Evolutionary conservation across 2,797 vertebrate species (phyloP).

Genomic region (Alfaro cultratus): DNA sequence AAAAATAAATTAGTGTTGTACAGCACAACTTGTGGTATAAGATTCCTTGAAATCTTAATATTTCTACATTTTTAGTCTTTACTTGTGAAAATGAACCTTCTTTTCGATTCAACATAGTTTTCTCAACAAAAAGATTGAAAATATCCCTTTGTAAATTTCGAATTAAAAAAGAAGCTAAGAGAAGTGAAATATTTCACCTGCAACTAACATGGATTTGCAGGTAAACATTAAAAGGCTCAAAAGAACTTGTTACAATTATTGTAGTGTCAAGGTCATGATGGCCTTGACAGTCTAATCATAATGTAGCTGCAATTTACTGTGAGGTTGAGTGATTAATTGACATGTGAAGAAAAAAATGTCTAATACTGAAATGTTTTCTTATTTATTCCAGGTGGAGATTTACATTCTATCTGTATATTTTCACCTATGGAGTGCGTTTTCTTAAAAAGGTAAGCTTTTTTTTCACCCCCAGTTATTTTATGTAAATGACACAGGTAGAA

Average conservation of each 20-base stretch:
- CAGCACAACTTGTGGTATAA: background rate
- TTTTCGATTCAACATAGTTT: background rate
- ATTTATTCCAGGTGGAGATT: constrained; percentile 93
- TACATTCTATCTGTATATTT: constrained; percentile 96
- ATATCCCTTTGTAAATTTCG: background rate
- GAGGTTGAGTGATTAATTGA: background rate
- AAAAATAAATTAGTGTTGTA: background rate
- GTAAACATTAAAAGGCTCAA: background rate
- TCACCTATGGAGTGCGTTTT: constrained; percentile 94
- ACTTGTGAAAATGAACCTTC: background rate
- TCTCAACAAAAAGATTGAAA: background rate
- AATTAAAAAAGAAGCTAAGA: background rate
- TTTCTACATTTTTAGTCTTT: background rate
- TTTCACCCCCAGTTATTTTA: background rate
- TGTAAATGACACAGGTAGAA: background rate
- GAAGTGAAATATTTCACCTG: background rate
- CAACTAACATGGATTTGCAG: background rate
- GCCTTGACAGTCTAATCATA: background rate
- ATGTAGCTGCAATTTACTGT: background rate
- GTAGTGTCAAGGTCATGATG: background rate
- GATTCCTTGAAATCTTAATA: background rate
- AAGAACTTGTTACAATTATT: background rate
- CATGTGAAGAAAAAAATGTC: background rate
- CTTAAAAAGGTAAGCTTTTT: constrained; percentile 93
- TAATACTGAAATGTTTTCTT: background rate